Base-by-base conservation (phyloP, 2,888 invertebrate genomes). In the Cephus runcator region DNA sequence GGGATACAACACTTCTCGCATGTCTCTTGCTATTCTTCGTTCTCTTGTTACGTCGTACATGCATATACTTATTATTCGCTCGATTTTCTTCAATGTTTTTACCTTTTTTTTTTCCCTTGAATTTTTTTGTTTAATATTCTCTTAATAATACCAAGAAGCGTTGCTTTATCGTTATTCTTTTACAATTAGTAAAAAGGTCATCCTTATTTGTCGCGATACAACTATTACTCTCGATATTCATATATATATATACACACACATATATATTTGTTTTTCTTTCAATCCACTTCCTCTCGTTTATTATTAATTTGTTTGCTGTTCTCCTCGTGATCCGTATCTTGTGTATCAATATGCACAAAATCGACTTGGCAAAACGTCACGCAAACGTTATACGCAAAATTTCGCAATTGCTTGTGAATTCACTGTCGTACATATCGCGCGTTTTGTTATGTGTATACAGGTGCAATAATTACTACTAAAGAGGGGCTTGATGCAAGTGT, bases 131-230 rank as follows among this genome's bases (percentile, higher is more conserved):
- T 56, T 2, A 9, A 56, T 56, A 9, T 56, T 56, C 56, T 9
- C 23, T 56, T 56, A 56, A 23, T 56, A 23, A 56, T 84, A 87
- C 85, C 88, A 23, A 89, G 86, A 90, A 90, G 88, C 89, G 86
- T 89, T 83, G 83, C 85, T 84, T 85, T 87, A 87, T 85, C 85
- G 83, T 81, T 83, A 80, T 82, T 82, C 80, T 79, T 85, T 84
- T 82, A 34, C 86, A 87, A 87, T 88, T 85, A 88, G 87, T 90
- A 90, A 90, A 91, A 91, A 91, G 87, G 85, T 89, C 82, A 84
- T 88, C 86, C 79, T 81, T 84, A 85, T 86, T 56, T 81, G 85
- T 88, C 85, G 86, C 84, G 88, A 89, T 23, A 87, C 87, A 87
- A 87, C 85, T 83, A 85, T 23, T 56, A 86, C 83, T 87, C 86